These are phyloP conservation scores for Gymnodraco acuticeps DNA, from an alignment of 2,797 vertebrate species.

Conservation along the genomic window DNA sequence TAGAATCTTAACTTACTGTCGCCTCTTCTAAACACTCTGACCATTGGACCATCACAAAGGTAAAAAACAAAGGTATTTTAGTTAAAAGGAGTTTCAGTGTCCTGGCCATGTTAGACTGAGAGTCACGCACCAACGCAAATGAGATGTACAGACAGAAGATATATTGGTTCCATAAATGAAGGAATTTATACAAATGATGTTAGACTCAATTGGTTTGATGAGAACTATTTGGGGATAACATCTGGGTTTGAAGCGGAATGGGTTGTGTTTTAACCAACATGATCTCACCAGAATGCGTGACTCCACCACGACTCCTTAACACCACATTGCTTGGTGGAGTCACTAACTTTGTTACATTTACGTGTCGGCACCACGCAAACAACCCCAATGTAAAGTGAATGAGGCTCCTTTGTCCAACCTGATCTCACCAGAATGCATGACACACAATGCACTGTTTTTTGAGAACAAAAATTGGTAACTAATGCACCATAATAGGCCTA, in stretches of 20 bases:
- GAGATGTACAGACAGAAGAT: conserved; percentile 32
- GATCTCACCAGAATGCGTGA: too few species aligned
- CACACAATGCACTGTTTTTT: too few species aligned
- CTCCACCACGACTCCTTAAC: too few species aligned
- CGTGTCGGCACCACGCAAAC: too few species aligned
- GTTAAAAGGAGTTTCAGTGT: conserved; percentile 10
- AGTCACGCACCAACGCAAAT: conserved; percentile 26
- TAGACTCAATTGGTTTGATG: conserved; percentile 36
- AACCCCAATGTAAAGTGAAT: too few species aligned
- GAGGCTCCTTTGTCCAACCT: too few species aligned
- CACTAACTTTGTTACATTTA: too few species aligned
- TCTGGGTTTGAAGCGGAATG: conserved; percentile 21
- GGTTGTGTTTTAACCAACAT: conserved; percentile 11
- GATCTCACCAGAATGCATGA: too few species aligned
- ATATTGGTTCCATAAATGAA: conserved; percentile 40
- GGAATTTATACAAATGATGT: conserved; percentile 43
- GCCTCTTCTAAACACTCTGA: neutral
- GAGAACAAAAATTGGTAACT: too few species aligned
- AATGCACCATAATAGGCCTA: too few species aligned
- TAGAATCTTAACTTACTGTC: neutral
- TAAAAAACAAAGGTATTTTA: neutral
- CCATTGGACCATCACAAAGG: neutral
- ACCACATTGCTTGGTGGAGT: too few species aligned
- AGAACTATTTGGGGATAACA: conserved; percentile 24
- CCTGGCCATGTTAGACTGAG: neutral